Evolutionary conservation across 1,140 invertebrate species (phyloP).

Genomic region (Drosophila ercepeae): DNA sequence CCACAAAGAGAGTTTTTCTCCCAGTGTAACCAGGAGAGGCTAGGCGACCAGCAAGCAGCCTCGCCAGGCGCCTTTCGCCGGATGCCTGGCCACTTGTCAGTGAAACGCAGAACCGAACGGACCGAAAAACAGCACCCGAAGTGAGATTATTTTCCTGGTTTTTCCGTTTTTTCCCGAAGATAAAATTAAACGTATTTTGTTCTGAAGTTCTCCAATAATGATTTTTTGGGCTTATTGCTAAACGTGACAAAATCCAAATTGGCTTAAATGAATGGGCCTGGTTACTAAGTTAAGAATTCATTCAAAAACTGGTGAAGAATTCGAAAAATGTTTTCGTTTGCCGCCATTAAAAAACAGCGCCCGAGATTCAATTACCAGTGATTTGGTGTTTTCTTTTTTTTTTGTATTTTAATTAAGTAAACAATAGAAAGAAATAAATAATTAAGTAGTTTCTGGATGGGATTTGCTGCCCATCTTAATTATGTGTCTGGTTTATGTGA

Average conservation of each 20-base stretch:
- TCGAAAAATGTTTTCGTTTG: neutral
- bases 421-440: constrained; percentile 39
- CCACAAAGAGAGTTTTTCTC: neutral
- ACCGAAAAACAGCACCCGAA: constrained; percentile 10
- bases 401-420: constrained; percentile 25
- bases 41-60: constrained; percentile 1
- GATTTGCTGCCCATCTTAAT: constrained; percentile 2
- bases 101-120: constrained; percentile 19
- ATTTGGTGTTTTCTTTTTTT: constrained; percentile 1
- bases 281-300: neutral
- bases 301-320: neutral
- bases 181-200: constrained; percentile 11
- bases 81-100: constrained; percentile 29
- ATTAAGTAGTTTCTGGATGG: constrained; percentile 23
- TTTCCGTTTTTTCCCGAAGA: neutral
- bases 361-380: constrained; percentile 6
- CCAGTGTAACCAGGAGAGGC: constrained; percentile 1
- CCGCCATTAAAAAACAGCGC: neutral
- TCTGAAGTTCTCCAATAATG: neutral
- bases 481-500: constrained; percentile 11
- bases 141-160: neutral
- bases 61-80: constrained; percentile 18
- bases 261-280: neutral
- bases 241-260: neutral
- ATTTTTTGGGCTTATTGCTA: neutral